Base-by-base conservation (phyloP, 2,797 vertebrate genomes). In the Chiloscyllium punctatum region DNA sequence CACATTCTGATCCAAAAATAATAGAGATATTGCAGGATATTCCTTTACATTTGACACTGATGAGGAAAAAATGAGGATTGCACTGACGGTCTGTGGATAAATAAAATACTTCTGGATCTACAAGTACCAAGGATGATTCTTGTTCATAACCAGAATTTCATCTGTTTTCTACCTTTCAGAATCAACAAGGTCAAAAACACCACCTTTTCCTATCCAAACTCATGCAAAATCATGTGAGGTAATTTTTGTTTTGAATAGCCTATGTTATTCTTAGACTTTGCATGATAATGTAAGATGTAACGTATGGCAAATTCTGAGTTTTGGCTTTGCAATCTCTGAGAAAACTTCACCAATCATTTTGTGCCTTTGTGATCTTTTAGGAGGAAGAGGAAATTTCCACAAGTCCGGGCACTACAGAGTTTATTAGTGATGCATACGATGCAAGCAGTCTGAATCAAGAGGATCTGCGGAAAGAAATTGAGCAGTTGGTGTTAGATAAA, bases 341-440 rank as follows among this genome's bases (percentile, higher is more conserved):
- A 21, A 42, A 94, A 72, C 23, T 6, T 48, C 27, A 94, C 9
- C 21, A 94, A 94, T 90, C 25, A 48, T 51, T 33, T 72, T 42
- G 30, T 69, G 30, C 42, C 69, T 72, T 94, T 37, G 4, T 74
- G 7, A 5, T 94, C 25, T 27, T 77, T 95, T 48, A 95, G 96
- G 98, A 99, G 0, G 99, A 99, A 79, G 99, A 99, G 95, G 99
- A 99, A 96, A 99, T 99, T 96, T 99, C 99, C 15, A 99, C 98
- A 30, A 99, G 99, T 96, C 99, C 99, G 0, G 98, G 98, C 4
- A 98, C 99, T 82, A 98, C 99, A 0, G 99, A 99, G 97, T 99
- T 99, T 97, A 99, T 99, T 96, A 99, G 99, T 51, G 99, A 99
- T 15, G 99, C 99, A 51, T 99, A 99, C 1, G 98, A 99, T 97